These are phyloP conservation scores for Meleagris gallopavo DNA, from an alignment of 2,113 vertebrate species.

Conservation along the genomic window DNA sequence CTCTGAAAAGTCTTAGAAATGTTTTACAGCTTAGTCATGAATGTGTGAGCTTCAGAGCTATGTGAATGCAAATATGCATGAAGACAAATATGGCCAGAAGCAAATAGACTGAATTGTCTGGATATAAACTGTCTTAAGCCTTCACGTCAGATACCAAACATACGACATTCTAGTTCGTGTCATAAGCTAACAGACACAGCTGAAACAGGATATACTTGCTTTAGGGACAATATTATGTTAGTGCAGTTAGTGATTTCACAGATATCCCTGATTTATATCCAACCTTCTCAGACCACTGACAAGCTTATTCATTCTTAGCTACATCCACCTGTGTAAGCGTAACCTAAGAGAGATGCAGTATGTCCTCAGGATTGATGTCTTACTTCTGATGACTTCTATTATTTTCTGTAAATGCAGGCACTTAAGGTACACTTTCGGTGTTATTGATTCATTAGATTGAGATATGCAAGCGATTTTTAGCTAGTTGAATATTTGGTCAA, in stretches of 20 bases:
- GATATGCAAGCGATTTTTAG: background rate
- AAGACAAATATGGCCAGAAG: background rate
- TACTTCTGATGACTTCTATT: background rate
- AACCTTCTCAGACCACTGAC: background rate
- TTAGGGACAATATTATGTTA: background rate
- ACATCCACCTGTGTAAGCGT: background rate
- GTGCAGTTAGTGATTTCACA: background rate
- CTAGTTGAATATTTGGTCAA: background rate
- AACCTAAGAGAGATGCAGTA: background rate
- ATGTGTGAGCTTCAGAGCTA: background rate
- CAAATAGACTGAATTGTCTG: background rate
- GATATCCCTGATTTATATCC: background rate
- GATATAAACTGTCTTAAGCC: background rate
- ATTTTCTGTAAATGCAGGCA: background rate
- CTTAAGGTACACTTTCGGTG: background rate
- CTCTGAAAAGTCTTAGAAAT: background rate
- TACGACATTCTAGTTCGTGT: background rate
- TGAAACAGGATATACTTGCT: background rate
- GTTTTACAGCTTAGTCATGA: background rate
- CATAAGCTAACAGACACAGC: background rate
- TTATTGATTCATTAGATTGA: background rate
- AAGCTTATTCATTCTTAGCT: background rate
- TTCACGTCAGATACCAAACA: background rate
- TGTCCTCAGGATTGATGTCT: background rate
- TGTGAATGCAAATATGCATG: background rate